phyloP scores from a whole-genome alignment of 2,797 vertebrate genomes.

The Ciconia nigra region DNA sequence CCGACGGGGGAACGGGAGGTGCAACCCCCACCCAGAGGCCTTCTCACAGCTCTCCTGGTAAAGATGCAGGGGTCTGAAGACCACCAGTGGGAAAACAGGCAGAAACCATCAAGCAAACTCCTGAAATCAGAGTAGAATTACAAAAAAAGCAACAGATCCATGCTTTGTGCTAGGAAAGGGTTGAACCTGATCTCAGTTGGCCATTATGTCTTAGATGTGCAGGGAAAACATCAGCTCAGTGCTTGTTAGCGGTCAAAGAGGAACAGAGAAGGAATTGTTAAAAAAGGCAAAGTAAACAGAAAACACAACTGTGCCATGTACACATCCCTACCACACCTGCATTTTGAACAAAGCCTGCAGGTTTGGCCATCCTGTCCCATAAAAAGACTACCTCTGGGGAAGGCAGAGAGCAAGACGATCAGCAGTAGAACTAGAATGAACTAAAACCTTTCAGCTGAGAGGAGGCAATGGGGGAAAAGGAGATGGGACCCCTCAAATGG shows the following conservation, averaged over 20 bases:
- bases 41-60: neutral
- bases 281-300: neutral
- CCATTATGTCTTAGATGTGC: neutral
- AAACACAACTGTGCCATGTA: neutral
- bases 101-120: neutral
- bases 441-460: neutral
- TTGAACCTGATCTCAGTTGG: fast-evolving
- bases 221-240: neutral
- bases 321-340: neutral
- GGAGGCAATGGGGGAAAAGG: neutral
- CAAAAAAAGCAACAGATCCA: neutral
- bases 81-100: fast-evolving
- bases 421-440: neutral
- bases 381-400: neutral
- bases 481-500: neutral
- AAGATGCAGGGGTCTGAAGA: neutral
- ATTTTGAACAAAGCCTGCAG: neutral
- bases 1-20: fast-evolving
- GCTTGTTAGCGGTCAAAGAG: neutral
- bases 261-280: neutral
- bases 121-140: neutral
- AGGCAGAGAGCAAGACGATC: neutral
- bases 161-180: neutral
- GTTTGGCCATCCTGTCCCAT: neutral
- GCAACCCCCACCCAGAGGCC: neutral